Evolutionary conservation across 2,797 vertebrate genomes (phyloP), one percentile per base, ranked within the genome.

Genomic region (Poecilia gillii): DNA sequence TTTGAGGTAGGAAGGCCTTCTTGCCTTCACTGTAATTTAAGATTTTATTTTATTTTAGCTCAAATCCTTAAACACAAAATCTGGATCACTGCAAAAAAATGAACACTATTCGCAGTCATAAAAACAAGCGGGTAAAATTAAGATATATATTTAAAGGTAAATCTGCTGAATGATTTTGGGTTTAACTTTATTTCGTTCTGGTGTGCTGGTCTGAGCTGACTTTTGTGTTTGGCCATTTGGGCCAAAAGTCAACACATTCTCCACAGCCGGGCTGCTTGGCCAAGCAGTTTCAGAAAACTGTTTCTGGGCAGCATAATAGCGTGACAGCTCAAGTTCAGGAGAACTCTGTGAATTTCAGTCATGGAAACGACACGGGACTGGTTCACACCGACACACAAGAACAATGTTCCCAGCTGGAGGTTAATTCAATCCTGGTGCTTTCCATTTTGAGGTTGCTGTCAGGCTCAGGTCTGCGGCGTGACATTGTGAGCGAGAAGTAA

Each of bases 401-500:
- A 84, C 88, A 88, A 83, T 33, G 31, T 87, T 91, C 83, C 79
- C 88, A 90, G 89, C 89, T 89, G 87, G 88, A 92, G 90, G 93
- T 94, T 95, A 95, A 95, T 95, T 94, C 90, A 95, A 95, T 95
- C 93, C 88, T 78, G 84, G 81, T 79, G 36, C 72, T 72, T 90
- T 93, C 90, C 91, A 91, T 92, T 96, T 90, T 92, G 87, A 93
- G 89, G 89, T 90, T 84, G 91, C 92, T 95, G 94, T 95, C 94
- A 94, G 93, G 89, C 89, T 90, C 80, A 72, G 91, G 90, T 93
- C 93, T 93, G 88, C 89, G 84, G 89, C 90, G 91, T 94, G 94
- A 95, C 94, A 95, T 92, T 95, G 95, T 94, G 91, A 94, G 91
- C 81, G 86, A 92, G 89, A 93, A 88, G 92, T 96, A 95, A 95